phyloP scores from a whole-genome alignment of 2,888 invertebrate genomes.

The Trachelus iudaicus region DNA sequence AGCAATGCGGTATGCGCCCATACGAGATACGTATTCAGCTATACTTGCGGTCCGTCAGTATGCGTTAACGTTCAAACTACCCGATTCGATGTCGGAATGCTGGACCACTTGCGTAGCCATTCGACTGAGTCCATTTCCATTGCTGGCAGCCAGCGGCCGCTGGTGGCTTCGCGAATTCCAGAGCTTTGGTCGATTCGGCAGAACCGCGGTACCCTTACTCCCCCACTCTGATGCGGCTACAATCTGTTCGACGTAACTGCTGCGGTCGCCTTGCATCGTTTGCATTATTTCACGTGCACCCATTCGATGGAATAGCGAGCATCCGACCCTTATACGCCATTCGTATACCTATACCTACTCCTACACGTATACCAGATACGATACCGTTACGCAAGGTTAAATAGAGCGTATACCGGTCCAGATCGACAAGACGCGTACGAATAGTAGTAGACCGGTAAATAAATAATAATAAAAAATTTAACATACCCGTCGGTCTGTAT shows the following conservation, averaged over 20 bases:
- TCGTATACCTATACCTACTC: no score
- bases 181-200: slow-evolving; percentile 14
- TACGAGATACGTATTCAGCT: background rate
- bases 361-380: background rate
- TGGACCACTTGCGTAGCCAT: slow-evolving; percentile 42
- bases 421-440: background rate
- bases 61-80: slow-evolving; percentile 34
- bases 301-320: slow-evolving; percentile 23
- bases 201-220: slow-evolving; percentile 11
- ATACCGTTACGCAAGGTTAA: background rate
- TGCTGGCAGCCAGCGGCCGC: slow-evolving; percentile 38
- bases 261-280: slow-evolving; percentile 33
- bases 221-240: background rate
- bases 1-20: slow-evolving; percentile 37
- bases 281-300: slow-evolving; percentile 34
- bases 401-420: background rate
- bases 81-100: slow-evolving; percentile 49
- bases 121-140: slow-evolving; percentile 42
- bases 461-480: background rate
- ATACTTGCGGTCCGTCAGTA: background rate
- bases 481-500: background rate
- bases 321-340: slow-evolving; percentile 8
- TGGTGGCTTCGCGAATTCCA: slow-evolving; percentile 37
- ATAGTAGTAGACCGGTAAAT: background rate
- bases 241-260: slow-evolving; percentile 15